Conservation (phyloP, 1,140 invertebrate species). For the Heliconius hewitsoni region DNA sequence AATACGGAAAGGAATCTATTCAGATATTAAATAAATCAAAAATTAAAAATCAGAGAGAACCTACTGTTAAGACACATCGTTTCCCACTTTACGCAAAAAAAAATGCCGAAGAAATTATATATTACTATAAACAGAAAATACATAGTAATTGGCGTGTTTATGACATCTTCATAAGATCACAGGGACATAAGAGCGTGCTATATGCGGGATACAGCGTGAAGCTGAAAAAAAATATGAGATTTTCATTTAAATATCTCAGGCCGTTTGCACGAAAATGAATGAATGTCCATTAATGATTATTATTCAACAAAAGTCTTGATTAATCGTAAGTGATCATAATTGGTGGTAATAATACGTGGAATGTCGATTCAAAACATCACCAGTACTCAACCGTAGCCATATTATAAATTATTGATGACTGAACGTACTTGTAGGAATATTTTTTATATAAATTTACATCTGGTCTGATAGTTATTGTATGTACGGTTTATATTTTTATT, state of each 20-base stretch:
- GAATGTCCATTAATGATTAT: slow-evolving; percentile 47
- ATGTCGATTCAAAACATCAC: slow-evolving; percentile 39
- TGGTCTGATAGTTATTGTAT: background rate
- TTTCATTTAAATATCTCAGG: background rate
- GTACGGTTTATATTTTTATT: background rate
- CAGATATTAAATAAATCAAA: background rate
- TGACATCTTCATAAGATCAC: background rate
- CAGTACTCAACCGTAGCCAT: background rate
- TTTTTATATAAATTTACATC: slow-evolving; percentile 2
- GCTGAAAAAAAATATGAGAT: too few relatives aligned
- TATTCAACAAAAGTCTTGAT: slow-evolving; percentile 51
- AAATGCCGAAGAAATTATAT: background rate
- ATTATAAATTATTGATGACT: slow-evolving; percentile 29
- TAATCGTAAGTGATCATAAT: slow-evolving; percentile 53
- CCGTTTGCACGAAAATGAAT: slow-evolving; percentile 43
- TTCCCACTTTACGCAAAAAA: too few relatives aligned
- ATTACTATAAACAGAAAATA: background rate
- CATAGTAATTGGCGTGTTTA: background rate
- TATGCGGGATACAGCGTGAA: too few relatives aligned
- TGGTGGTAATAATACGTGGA: slow-evolving; percentile 46
- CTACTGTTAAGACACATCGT: too few relatives aligned
- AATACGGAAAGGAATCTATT: background rate
- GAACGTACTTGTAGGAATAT: slow-evolving; percentile 10
- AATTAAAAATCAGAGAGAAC: too few relatives aligned
- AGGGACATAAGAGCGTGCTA: too few relatives aligned